Evolutionary conservation across 2,113 vertebrate genomes (phyloP).

Genomic region (Actenoides lindsayi): DNA sequence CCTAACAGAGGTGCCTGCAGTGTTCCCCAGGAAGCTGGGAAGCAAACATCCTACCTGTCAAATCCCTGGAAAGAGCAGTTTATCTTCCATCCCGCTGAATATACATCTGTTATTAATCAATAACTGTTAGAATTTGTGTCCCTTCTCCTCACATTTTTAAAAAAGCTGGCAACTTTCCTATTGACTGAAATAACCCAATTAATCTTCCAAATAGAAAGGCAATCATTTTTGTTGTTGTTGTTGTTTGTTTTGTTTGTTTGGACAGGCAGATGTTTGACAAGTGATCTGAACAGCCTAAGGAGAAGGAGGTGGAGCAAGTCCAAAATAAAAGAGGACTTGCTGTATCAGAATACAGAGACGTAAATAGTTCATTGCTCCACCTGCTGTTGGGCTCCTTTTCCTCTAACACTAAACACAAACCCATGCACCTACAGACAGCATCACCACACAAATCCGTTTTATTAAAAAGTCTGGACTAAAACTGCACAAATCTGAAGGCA

Average conservation of each 20-base stretch:
- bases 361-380: constrained; percentile 49
- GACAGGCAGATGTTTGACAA: constrained; percentile 30
- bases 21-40: background rate
- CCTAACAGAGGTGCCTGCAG: background rate
- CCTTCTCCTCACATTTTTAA: constrained; percentile 10
- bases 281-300: background rate
- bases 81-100: background rate
- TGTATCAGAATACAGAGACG: background rate
- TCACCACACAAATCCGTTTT: background rate
- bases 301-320: background rate
- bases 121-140: constrained; percentile 26
- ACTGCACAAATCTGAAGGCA: background rate
- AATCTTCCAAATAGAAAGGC: constrained; percentile 17
- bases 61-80: background rate
- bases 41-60: constrained; percentile 6
- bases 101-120: constrained; percentile 44
- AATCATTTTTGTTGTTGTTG: background rate
- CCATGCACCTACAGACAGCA: background rate
- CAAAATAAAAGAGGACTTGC: background rate
- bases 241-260: background rate
- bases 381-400: constrained; percentile 34
- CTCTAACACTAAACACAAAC: background rate
- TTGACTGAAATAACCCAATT: constrained; percentile 37
- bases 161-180: constrained; percentile 3
- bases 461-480: background rate